Conservation (phyloP, 2,888 invertebrate genomes). For the Periphyllus acericola region DNA sequence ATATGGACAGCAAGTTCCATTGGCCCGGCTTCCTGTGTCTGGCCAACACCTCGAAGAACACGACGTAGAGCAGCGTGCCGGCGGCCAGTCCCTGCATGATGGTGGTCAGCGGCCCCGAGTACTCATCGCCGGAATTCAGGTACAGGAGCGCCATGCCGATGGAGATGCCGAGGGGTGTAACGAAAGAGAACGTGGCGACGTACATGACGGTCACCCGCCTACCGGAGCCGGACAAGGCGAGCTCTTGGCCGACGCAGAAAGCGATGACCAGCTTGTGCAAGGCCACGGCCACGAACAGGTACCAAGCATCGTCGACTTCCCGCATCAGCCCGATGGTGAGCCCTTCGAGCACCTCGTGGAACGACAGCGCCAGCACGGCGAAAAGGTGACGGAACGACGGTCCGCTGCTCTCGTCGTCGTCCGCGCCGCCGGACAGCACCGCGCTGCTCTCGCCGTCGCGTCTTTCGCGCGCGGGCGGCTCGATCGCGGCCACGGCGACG, state of each 20-base stretch:
- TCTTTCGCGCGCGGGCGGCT: not conserved
- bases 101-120: constrained; percentile 68
- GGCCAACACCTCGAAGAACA: constrained; percentile 83
- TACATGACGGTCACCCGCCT: constrained; percentile 70
- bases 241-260: constrained; percentile 75
- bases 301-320: constrained; percentile 73
- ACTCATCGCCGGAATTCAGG: constrained; percentile 65
- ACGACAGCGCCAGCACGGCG: constrained; percentile 75
- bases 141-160: constrained; percentile 71
- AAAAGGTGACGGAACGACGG: constrained; percentile 70
- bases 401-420: constrained; percentile 45
- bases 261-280: constrained; percentile 76
- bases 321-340: constrained; percentile 82
- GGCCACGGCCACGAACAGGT: constrained; percentile 74
- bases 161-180: constrained; percentile 77
- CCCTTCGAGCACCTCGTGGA: constrained; percentile 79
- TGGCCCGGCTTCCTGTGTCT: constrained; percentile 72
- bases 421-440: constrained; percentile 15
- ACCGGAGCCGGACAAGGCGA: constrained; percentile 71
- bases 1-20: constrained; percentile 71
- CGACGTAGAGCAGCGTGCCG: constrained; percentile 82
- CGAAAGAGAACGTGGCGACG: constrained; percentile 74
- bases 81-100: constrained; percentile 78
- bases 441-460: not conserved
- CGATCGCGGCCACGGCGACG: constrained; percentile 52